phyloP scores from a whole-genome alignment of 2,113 vertebrate genomes.

The Paradisaea rubra region DNA sequence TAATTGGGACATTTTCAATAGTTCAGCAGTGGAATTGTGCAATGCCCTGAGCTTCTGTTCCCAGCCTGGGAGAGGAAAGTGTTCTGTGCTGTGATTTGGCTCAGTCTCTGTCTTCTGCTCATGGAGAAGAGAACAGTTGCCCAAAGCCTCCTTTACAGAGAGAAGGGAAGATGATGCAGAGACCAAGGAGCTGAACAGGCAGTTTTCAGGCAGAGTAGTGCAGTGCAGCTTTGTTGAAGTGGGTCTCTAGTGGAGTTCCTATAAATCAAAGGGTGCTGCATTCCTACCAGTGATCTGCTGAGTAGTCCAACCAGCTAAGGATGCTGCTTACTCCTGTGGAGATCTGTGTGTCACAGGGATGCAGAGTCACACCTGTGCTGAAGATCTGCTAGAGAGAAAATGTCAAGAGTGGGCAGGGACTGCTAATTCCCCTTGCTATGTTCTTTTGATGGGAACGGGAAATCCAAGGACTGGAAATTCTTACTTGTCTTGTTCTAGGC shows the following conservation, averaged over 20 bases:
- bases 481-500: not conserved
- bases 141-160: not conserved
- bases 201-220: not conserved
- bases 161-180: not conserved
- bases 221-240: not conserved
- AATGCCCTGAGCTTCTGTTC: not conserved
- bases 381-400: not conserved
- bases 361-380: not conserved
- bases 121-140: not conserved
- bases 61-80: not conserved
- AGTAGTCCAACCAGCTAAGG: not conserved
- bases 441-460: not conserved
- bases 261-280: not conserved
- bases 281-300: not conserved
- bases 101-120: not conserved
- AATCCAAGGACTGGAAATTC: not conserved
- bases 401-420: not conserved
- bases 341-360: not conserved
- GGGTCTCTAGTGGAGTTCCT: not conserved
- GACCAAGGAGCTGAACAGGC: not conserved
- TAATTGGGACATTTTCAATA: conserved; percentile 28
- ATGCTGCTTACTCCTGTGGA: not conserved
- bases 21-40: not conserved
- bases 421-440: not conserved
- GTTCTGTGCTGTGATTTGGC: not conserved